Evolutionary conservation across 2,113 vertebrate species (phyloP), one percentile per base, ranked within the genome.

Genomic region (Elephas maximus): DNA sequence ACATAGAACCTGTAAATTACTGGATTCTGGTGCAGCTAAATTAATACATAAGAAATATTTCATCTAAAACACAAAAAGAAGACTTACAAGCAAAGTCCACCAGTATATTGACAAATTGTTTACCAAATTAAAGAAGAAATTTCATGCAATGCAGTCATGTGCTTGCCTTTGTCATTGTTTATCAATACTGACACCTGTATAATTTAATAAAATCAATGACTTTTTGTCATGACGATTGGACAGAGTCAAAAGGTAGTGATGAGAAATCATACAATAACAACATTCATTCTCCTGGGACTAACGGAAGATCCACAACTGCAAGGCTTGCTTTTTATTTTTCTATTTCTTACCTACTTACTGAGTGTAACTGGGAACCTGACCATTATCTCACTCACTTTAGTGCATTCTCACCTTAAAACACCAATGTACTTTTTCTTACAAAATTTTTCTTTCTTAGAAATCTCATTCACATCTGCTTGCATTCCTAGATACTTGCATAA

Each of bases 211-310:
- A 74, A 81, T 91, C 79, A 2, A 21, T 80, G 0, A 90, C 76
- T 87, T 81, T 57, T 63, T 80, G 60, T 69, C 74, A 86, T 33
- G 23, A 81, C 23, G 11, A 8, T 17, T 45, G 41, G 48, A 81
- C 62, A 86, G 80, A 62, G 28, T 71, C 23, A 57, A 24, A n/a
- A 78, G 21, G 9, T 81, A 73, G 8, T 41, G 48, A 95, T 95
- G 94, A 73, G 88, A 87, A 97, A 97, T 14, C 60, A 23, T 23
- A 96, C 94, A 23, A 24, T 45, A 62, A 82, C 92, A 74, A 74
- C 90, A n/a, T 98, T 96, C 90, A 92, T 97, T 45, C 97, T 98
- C 28, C 62, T 96, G 30, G 96, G 95, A 73, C 74, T 98, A 11
- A 95, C 92, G 6, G 92, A 91, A 2, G 24, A 93, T n/a, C 93